These are phyloP conservation scores for Periophthalmus modestus DNA, from an alignment of 2,113 vertebrate genomes.

Conservation along the genomic window DNA sequence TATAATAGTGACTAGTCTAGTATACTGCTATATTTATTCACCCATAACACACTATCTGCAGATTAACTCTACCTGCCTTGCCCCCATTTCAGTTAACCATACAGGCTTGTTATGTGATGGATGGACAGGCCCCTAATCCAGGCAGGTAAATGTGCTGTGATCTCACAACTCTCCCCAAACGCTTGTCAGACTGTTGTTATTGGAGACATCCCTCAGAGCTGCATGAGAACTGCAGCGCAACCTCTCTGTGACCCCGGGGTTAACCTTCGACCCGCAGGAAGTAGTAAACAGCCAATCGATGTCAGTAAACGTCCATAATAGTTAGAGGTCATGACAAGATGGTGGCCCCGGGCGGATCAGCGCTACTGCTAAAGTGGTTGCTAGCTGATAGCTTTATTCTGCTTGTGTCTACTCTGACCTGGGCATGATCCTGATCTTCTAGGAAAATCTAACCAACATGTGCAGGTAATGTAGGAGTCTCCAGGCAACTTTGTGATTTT, in stretches of 20 bases:
- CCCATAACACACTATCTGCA: not conserved
- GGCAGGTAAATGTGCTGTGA: slow-evolving; percentile 31
- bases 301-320: slow-evolving; percentile 29
- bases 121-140: slow-evolving; percentile 36
- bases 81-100: no score
- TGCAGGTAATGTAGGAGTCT: not conserved
- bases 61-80: not conserved
- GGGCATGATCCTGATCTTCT: slow-evolving; percentile 22
- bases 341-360: not conserved
- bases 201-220: slow-evolving; percentile 5
- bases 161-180: slow-evolving; percentile 10
- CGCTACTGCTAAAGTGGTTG: not conserved
- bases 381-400: not conserved
- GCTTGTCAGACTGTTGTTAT: slow-evolving; percentile 11
- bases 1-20: no score
- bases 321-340: slow-evolving; percentile 23
- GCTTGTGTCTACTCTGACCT: not conserved
- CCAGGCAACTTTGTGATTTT: no score
- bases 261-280: slow-evolving; percentile 54
- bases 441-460: slow-evolving; percentile 32
- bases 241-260: slow-evolving; percentile 28
- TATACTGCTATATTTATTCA: no score
- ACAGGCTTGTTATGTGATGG: not conserved
- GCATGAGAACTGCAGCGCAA: slow-evolving; percentile 18
- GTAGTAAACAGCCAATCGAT: slow-evolving; percentile 38